These are phyloP conservation scores for Misgurnus anguillicaudatus DNA, from an alignment of 2,113 vertebrate genomes.

Conservation along the genomic window DNA sequence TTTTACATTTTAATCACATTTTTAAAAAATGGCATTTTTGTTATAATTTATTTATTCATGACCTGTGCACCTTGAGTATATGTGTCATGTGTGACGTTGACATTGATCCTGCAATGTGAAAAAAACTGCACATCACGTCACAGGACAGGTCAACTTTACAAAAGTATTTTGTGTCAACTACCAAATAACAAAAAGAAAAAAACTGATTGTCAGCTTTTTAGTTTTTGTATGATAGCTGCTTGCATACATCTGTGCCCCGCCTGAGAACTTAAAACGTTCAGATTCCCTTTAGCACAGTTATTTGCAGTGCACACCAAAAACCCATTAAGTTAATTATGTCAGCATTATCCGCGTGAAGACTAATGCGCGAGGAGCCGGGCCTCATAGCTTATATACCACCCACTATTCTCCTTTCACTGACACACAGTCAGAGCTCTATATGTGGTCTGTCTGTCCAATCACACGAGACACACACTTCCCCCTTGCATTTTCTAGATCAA, in stretches of 20 bases:
- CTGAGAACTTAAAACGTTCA: slow-evolving; percentile 14
- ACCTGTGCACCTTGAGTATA: too few species aligned
- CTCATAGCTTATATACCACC: slow-evolving; percentile 42
- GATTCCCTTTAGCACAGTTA: slow-evolving; percentile 35
- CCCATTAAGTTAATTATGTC: slow-evolving; percentile 72
- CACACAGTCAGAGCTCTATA: slow-evolving; percentile 25
- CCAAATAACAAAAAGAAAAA: neutral
- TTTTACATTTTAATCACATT: too few species aligned
- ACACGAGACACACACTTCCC: slow-evolving; percentile 47
- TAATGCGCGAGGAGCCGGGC: slow-evolving; percentile 52
- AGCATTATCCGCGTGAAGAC: slow-evolving; percentile 63
- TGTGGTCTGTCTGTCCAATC: slow-evolving; percentile 45
- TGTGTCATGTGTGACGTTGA: too few species aligned
- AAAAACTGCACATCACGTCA: neutral
- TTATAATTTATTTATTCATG: too few species aligned
- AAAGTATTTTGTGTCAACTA: neutral
- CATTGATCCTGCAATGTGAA: too few species aligned
- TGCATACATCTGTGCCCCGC: slow-evolving; percentile 1
- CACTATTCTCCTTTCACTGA: slow-evolving; percentile 32
- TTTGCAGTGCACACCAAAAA: slow-evolving; percentile 51
- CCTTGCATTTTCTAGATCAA: slow-evolving; percentile 56
- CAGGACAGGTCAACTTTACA: neutral
- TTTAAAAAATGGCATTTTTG: too few species aligned
- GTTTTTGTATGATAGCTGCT: neutral
- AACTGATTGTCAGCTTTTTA: neutral